Evolutionary conservation across 2,888 invertebrate genomes (phyloP), one percentile per base, ranked within the genome.

Genomic region (Operophtera brumata): DNA sequence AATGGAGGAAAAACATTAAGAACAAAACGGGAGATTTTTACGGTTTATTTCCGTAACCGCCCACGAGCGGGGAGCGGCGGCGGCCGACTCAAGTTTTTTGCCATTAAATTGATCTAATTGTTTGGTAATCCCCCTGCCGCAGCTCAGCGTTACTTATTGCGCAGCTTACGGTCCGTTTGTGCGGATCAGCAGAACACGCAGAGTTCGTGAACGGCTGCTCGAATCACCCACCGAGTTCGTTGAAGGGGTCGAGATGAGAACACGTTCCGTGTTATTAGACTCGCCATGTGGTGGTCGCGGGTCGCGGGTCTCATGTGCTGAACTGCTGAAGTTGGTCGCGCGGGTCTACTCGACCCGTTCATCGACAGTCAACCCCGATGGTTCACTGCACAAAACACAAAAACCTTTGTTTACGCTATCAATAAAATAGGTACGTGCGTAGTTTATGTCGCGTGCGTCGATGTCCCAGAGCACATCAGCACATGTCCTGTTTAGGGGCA

Each of bases 61-160:
- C 30, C 7, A 20, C 20, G 20, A 2, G 20, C 20, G 20, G 20
- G 20, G 2, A 4, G 34, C 30, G 11, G 6, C 34, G 34, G n/a
- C n/a, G 36, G 11, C 39, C 11, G 28, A 34, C 20, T 32, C 32
- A 45, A 40, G 46, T 47, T 50, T 49, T 45, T 49, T 49, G 46
- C 32, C 54, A 45, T 55, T 54, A 54, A 41, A 54, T 54, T 26
- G 46, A 54, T 49, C 36, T 49, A 55, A 55, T 55, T 55, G 49
- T 55, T 55, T 46, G 46, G 9, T 50, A 42, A 55, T 54, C 48
- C 39, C 40, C 51, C 44, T 12, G 25, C 41, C 50, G 50, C 26
- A 37, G 41, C 34, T 48, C 14, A 44, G 28, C 53, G 37, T 50
- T 47, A 49, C 44, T 50, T 47, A 59, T 48, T 51, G 59, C 49